Base-by-base conservation (phyloP, 2,888 invertebrate genomes). In the Polyommatus icarus region DNA sequence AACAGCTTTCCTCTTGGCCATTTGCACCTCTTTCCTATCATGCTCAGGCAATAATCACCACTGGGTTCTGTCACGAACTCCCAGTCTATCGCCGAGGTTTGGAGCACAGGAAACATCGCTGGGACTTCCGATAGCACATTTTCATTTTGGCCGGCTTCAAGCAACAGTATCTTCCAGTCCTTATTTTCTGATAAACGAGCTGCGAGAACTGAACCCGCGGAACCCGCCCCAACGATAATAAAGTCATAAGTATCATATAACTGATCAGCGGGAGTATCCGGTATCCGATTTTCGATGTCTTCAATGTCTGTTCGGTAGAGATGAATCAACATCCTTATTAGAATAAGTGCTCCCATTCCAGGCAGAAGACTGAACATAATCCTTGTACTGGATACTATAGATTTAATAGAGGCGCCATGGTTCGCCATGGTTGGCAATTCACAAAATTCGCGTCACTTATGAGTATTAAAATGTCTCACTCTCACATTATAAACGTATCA, bases 1-100 rank as follows among this genome's bases (percentile, higher is more conserved):
- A 97, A 91, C 7, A 96, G 96, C 91, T 96, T 97, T 0, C 97
- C 98, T 40, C 98, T 94, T 0, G 97, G 97, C 97, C 97, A 97
- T 82, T 95, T 95, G 83, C 97, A 97, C 77, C 93, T 90, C 8
- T 91, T 93, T 67, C 95, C 94, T 61, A 95, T 90, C 96, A 97
- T 96, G 50, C 95, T 95, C 82, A 96, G 91, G 84, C 97, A 97
- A 82, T 96, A 97, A 10, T 89, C 88, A 36, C 95, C 91, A 71
- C 96, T 96, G 0, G 96, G 96, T 85, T 97, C 97, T 0, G 97
- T 97, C 81, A 95, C 95, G 86, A 97, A 98, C 82, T 97, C 95
- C 98, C 98, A 98, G 87, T 98, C 98, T 82, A 97, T 93, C 0
- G 96, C 95, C 0, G 96, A 96, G 18, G 95, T 91, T 89, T 97